Evolutionary conservation across 2,113 vertebrate genomes (phyloP).

Genomic region (Hyaena hyaena): DNA sequence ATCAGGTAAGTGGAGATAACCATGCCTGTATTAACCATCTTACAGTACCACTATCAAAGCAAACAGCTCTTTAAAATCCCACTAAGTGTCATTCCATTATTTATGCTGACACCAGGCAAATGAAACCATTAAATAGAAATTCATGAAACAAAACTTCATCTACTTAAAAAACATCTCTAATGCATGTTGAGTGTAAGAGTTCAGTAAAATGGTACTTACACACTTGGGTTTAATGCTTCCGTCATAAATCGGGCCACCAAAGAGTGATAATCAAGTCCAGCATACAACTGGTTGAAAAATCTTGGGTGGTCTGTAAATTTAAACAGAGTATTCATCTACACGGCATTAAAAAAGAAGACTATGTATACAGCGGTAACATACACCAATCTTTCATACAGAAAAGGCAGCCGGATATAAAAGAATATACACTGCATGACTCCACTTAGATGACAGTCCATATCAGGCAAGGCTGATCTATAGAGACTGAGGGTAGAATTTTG

Average conservation of each 20-base stretch:
- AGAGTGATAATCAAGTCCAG: slow-evolving; percentile 91
- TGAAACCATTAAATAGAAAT: slow-evolving; percentile 10
- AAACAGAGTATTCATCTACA: slow-evolving; percentile 64
- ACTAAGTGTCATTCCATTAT: background rate
- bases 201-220: slow-evolving; percentile 86
- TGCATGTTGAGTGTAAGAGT: background rate
- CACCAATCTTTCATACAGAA: background rate
- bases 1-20: background rate
- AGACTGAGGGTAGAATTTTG: background rate
- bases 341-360: background rate
- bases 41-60: background rate
- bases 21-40: background rate
- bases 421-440: background rate
- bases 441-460: background rate
- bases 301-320: slow-evolving; percentile 89
- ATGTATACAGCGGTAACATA: background rate
- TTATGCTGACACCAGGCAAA: background rate
- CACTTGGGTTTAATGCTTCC: slow-evolving; percentile 91
- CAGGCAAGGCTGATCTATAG: background rate
- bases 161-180: slow-evolving; percentile 17
- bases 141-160: background rate
- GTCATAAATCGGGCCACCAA: slow-evolving; percentile 91
- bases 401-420: background rate
- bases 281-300: slow-evolving; percentile 94
- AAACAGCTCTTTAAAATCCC: background rate